phyloP scores from a whole-genome alignment of 2,113 vertebrate species.

The Bos taurus region DNA sequence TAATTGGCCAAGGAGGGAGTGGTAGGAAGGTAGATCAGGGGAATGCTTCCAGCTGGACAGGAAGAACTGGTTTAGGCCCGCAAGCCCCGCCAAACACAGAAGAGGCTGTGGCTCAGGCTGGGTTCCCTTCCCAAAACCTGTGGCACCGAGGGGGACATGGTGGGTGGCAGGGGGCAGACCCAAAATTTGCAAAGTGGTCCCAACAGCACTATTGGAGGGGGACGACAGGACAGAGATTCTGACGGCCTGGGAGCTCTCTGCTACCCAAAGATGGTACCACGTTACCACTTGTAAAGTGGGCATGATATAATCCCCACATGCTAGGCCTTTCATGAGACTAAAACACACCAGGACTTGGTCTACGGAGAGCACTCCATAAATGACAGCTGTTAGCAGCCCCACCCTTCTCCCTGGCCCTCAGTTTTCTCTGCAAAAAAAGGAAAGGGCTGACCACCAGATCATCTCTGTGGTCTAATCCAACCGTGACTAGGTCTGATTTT shows the following conservation, averaged over 20 bases:
- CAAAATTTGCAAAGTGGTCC: neutral
- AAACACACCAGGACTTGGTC: neutral
- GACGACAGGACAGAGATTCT: neutral
- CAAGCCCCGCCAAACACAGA: neutral
- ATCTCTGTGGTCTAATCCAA: neutral
- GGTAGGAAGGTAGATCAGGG: conserved; percentile 79
- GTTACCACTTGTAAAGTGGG: neutral
- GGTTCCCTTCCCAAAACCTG: conserved; percentile 35
- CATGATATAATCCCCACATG: neutral
- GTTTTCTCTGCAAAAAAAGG: neutral
- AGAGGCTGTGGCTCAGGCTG: neutral
- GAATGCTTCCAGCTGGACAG: conserved; percentile 78
- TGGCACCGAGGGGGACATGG: neutral
- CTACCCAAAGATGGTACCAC: neutral
- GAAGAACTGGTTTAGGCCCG: conserved; percentile 83
- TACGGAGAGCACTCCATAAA: neutral
- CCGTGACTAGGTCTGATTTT: conserved; percentile 20
- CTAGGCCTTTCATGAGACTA: neutral
- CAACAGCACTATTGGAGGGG: neutral
- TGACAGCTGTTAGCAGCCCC: neutral
- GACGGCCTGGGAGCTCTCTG: neutral
- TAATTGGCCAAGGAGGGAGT: conserved; percentile 81
- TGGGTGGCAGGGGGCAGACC: neutral
- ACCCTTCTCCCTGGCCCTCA: neutral
- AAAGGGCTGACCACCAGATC: accelerated